Conservation (phyloP, 2,888 invertebrate genomes). For the Proisotoma minuta region DNA sequence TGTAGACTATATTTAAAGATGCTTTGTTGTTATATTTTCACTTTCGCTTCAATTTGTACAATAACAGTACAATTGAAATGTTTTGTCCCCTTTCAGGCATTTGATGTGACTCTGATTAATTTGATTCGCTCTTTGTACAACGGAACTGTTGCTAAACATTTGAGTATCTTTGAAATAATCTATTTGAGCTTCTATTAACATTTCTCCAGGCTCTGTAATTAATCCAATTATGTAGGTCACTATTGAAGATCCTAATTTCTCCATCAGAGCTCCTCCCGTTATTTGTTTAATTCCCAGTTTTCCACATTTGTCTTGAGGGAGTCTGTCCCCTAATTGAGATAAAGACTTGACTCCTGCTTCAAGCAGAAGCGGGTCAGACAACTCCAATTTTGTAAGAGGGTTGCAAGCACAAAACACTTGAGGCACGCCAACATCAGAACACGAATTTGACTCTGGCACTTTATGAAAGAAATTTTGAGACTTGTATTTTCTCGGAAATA, state of each 20-base stretch:
- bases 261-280: neutral
- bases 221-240: conserved; percentile 21
- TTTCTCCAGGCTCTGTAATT: conserved; percentile 16
- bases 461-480: neutral
- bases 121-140: neutral
- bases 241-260: conserved; percentile 8
- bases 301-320: neutral
- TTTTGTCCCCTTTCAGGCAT: neutral
- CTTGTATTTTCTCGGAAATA: neutral
- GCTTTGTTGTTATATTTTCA: no score
- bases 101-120: neutral
- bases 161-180: neutral
- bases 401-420: conserved; percentile 21
- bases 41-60: neutral
- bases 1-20: no score
- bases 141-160: neutral
- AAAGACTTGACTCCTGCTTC: neutral
- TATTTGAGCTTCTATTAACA: conserved; percentile 14
- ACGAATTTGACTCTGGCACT: conserved; percentile 4
- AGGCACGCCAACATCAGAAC: conserved; percentile 18
- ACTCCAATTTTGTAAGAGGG: conserved; percentile 4
- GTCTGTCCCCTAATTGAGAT: neutral
- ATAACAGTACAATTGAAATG: neutral
- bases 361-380: conserved; percentile 2
- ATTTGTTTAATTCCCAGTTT: neutral